A percentile compares a stretch with the other conserved stretches of the same genome.
These are phyloP conservation scores for Eptatretus burgeri DNA, from an alignment of 2,113 vertebrate species.

Conservation along the genomic window DNA sequence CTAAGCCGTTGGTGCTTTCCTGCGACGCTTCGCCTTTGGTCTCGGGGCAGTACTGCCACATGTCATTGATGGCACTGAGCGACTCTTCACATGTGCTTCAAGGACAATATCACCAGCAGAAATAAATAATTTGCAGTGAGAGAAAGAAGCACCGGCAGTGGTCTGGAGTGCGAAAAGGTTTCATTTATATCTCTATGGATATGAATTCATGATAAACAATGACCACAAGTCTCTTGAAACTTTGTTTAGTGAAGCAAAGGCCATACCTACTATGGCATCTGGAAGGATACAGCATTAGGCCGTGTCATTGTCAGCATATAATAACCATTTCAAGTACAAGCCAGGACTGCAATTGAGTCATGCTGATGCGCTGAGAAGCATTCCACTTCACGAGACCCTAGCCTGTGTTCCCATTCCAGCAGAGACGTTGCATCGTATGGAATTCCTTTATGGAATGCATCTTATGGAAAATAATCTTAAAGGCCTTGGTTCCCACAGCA, in stretches of 20 bases:
- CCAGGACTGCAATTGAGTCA: too few relatives aligned
- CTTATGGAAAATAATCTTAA: too few relatives aligned
- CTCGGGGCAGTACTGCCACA: neutral
- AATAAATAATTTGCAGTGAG: neutral
- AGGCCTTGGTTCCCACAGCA: too few relatives aligned
- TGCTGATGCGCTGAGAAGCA: too few relatives aligned
- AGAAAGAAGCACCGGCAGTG: neutral
- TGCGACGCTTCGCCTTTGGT: neutral
- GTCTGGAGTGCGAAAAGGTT: neutral
- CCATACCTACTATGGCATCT: neutral
- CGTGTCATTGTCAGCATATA: neutral
- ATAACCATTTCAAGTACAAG: too few relatives aligned
- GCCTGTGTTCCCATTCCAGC: too few relatives aligned
- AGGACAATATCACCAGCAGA: neutral
- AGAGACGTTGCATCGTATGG: too few relatives aligned
- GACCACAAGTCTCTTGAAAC: neutral
- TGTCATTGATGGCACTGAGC: neutral
- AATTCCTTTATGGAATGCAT: too few relatives aligned
- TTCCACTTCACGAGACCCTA: too few relatives aligned
- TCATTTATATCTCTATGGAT: neutral
- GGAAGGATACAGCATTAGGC: neutral
- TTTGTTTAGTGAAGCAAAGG: neutral
- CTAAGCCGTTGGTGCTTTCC: neutral
- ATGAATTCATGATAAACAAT: neutral
- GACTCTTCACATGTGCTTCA: neutral